These are phyloP conservation scores for Polyploca ridens DNA, from an alignment of 2,888 invertebrate species.

Conservation along the genomic window DNA sequence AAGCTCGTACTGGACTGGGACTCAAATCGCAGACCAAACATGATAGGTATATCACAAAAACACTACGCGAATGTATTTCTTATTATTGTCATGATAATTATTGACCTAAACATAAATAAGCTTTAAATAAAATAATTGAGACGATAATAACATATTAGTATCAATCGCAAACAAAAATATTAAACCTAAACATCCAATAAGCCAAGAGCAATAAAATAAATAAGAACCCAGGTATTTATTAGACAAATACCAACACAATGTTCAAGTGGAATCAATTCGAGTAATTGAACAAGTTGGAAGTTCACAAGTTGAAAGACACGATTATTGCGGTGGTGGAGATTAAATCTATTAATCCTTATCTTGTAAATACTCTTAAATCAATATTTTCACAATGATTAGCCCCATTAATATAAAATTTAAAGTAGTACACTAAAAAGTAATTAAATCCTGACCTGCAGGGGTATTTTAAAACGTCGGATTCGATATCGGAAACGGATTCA, in stretches of 20 bases:
- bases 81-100: not conserved
- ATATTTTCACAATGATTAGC: too few relatives aligned
- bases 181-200: not conserved
- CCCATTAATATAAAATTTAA: too few relatives aligned
- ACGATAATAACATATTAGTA: not conserved
- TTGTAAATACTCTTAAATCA: too few relatives aligned
- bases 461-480: too few relatives aligned
- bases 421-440: too few relatives aligned
- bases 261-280: not conserved
- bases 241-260: constrained; percentile 2
- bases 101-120: not conserved
- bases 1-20: too few relatives aligned
- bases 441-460: too few relatives aligned
- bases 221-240: not conserved
- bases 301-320: not conserved
- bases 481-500: too few relatives aligned
- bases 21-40: too few relatives aligned
- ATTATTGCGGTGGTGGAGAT: not conserved
- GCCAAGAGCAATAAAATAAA: not conserved
- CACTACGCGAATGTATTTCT: not conserved
- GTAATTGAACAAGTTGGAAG: not conserved
- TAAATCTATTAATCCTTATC: too few relatives aligned
- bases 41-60: too few relatives aligned
- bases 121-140: not conserved
- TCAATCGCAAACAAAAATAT: not conserved